Evolutionary conservation across 2,113 vertebrate genomes (phyloP).

Genomic region (Seriola rivoliana): DNA sequence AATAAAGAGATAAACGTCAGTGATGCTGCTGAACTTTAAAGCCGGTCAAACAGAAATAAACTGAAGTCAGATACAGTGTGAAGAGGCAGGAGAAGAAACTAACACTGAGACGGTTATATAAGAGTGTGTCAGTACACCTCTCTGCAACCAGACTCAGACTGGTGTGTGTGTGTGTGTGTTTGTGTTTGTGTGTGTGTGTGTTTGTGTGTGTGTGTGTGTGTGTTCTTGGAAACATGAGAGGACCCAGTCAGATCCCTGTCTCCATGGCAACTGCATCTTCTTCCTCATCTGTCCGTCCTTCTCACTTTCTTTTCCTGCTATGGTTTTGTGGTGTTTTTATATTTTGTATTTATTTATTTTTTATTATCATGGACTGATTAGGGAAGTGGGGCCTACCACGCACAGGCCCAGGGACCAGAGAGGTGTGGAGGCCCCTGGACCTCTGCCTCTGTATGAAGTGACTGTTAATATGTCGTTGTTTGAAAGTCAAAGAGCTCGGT

Average conservation of each 20-base stretch:
- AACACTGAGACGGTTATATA: conserved; percentile 45
- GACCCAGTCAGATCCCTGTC: conserved; percentile 43
- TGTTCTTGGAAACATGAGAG: conserved; percentile 42
- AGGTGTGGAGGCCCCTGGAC: too few relatives aligned
- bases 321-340: conserved; percentile 16
- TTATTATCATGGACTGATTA: background rate
- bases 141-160: background rate
- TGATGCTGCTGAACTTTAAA: background rate
- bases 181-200: conserved; percentile 28
- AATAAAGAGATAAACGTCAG: too few relatives aligned
- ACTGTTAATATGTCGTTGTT: background rate
- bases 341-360: background rate
- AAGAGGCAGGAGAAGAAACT: background rate
- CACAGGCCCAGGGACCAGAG: too few relatives aligned
- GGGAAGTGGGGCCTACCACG: too few relatives aligned
- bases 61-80: too few relatives aligned
- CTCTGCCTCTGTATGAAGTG: background rate
- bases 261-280: conserved; percentile 77
- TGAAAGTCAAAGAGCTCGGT: background rate
- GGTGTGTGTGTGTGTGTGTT: conserved; percentile 18
- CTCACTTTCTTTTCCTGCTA: background rate
- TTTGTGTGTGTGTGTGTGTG: conserved; percentile 33
- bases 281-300: conserved; percentile 45
- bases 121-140: conserved; percentile 17
- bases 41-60: background rate